phyloP scores from a whole-genome alignment of 2,797 vertebrate species.

The Karalla daura region DNA sequence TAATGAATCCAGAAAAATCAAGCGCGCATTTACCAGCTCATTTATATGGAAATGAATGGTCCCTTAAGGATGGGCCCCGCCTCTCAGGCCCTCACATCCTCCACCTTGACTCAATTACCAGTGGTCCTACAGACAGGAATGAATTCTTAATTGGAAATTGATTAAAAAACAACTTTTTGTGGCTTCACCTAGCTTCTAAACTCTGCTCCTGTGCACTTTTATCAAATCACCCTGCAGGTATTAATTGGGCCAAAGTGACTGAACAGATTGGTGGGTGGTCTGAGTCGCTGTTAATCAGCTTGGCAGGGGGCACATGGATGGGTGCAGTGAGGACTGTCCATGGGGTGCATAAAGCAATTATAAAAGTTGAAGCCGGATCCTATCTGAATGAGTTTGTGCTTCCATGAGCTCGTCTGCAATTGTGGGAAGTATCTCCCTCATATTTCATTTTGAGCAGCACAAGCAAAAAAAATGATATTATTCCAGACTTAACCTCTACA shows the following conservation, averaged over 20 bases:
- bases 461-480: not conserved
- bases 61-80: conserved; percentile 53
- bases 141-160: conserved; percentile 75
- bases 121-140: conserved; percentile 45
- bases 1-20: conserved; percentile 56
- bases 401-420: not conserved
- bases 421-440: not conserved
- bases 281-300: conserved; percentile 44
- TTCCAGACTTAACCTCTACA: not conserved
- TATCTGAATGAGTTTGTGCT: not conserved
- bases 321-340: not conserved
- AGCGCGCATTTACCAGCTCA: conserved; percentile 62
- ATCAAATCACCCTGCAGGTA: conserved; percentile 57
- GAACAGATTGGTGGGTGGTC: conserved; percentile 43
- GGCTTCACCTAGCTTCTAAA: conserved; percentile 54
- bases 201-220: conserved; percentile 50
- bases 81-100: conserved; percentile 38
- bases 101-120: conserved; percentile 65
- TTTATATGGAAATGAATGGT: conserved; percentile 80
- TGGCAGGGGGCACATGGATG: not conserved
- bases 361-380: conserved; percentile 15
- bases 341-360: conserved; percentile 32
- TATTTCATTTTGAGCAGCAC: not conserved
- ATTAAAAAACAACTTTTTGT: conserved; percentile 69
- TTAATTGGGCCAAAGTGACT: conserved; percentile 59